phyloP scores from a whole-genome alignment of 35 echinoderm and acorn worm genomes.

The Heliocidaris erythrogramma region DNA sequence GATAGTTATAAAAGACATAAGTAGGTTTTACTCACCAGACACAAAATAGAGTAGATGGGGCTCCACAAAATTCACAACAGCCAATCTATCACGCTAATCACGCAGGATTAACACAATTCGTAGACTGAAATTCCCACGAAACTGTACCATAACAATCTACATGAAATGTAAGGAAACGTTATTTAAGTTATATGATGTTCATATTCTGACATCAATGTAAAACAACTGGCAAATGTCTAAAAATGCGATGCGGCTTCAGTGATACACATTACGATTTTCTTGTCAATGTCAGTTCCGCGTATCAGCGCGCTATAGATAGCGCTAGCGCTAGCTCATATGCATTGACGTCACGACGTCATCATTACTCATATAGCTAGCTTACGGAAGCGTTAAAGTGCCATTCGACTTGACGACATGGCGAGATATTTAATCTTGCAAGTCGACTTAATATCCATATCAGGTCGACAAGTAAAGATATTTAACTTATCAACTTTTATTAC shows the following conservation, averaged over 20 bases:
- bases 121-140: not conserved
- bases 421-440: no score
- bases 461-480: no score
- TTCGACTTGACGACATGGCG: no score
- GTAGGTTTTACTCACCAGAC: not conserved
- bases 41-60: not conserved
- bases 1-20: no score
- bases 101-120: not conserved
- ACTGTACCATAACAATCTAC: not conserved
- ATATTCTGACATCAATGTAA: not conserved
- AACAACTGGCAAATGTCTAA: not conserved
- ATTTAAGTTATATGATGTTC: not conserved
- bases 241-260: not conserved
- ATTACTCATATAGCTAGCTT: no score
- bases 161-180: not conserved
- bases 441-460: no score
- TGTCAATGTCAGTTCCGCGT: no score
- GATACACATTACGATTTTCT: no score
- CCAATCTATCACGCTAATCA: not conserved
- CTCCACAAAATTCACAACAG: not conserved
- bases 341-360: not conserved
- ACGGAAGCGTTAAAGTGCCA: no score
- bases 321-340: no score
- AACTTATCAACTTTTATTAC: no score
- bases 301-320: no score